Conservation (phyloP, 2,888 invertebrate genomes). For the Ophioninae sp. region DNA sequence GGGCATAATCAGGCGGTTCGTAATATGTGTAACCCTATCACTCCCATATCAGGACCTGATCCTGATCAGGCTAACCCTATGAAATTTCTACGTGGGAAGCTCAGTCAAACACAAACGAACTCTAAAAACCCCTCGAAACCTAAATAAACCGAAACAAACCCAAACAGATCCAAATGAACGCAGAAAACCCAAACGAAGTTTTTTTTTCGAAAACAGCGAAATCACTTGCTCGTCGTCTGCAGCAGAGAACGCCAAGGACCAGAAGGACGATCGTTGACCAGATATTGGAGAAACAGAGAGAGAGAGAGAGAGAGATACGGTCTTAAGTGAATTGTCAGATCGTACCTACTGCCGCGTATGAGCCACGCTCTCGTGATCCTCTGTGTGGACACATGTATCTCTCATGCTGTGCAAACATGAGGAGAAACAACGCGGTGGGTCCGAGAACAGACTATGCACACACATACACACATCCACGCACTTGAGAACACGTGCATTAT, state of each 20-base stretch:
- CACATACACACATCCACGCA: conserved; percentile 8
- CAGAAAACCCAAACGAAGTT: too few species aligned
- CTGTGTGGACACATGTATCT: conserved; percentile 78
- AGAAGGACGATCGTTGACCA: conserved; percentile 29
- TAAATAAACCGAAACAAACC: too few species aligned
- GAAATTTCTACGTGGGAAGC: too few species aligned
- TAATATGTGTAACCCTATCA: too few species aligned
- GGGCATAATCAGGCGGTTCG: too few species aligned
- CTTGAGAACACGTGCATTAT: neutral
- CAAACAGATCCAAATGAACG: neutral
- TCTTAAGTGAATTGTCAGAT: conserved; percentile 79
- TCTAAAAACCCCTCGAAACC: too few species aligned
- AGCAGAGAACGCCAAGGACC: too few species aligned
- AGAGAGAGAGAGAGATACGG: conserved; percentile 66
- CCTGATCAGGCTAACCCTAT: too few species aligned
- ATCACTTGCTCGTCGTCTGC: too few species aligned
- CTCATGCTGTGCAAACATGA: conserved; percentile 78
- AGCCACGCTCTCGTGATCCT: conserved; percentile 58
- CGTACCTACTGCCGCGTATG: conserved; percentile 66
- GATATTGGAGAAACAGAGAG: conserved; percentile 60
- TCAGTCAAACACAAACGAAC: too few species aligned
- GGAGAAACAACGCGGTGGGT: conserved; percentile 62
- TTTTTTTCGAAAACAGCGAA: too few species aligned
- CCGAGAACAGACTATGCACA: conserved; percentile 29
- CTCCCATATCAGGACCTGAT: too few species aligned